Base-by-base conservation (phyloP, 2,797 vertebrate species). In the Rachycentron canadum region DNA sequence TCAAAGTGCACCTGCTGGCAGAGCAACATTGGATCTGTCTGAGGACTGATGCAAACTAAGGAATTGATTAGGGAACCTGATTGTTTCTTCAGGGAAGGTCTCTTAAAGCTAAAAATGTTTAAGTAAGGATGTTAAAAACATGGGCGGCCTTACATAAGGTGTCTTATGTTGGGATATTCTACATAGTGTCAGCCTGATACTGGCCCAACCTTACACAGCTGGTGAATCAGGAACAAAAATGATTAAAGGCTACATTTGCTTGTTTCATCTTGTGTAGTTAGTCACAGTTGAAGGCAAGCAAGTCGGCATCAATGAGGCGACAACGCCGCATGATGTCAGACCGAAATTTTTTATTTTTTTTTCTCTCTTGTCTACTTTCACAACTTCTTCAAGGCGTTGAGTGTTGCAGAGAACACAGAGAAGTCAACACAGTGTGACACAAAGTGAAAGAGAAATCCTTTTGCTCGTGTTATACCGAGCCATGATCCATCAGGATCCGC, bases 1-100 rank as follows among this genome's bases (percentile, higher is more conserved):
- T 38, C 30, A 53, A 60, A 28, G 41, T 59, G 49, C 12, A 36
- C 36, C 69, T 77, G 64, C 60, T 56, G 28, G 38, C 28, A 32
- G 38, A 45, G 36, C 55, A 69, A 7, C 67, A 45, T 17, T n/a
- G 26, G 25, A 49, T 50, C 69, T 32, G 34, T 36, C 23, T 5
- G 53, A 59, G 3, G 28, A 26, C 26, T 25, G 57, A 67, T 36
- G 21, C 23, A 67, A 7, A n/a, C 21, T 10, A 1, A 26, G 50
- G 11, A 53, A 34, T 32, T 65, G 5, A n/a, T 8, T 43, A 11
- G 53, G n/a, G 19, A 52, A 30, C 17, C 12, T 43, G 21, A 14
- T 52, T 43, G 21, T 36, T 57, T 38, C 13, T 73, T 49, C 28
- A 26, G 38, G 56, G 38, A 3, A 49, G 2, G 41, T 65, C 1